These are phyloP conservation scores for Hirtodrosophila trivittata DNA, from an alignment of 2,888 invertebrate species.

Conservation along the genomic window DNA sequence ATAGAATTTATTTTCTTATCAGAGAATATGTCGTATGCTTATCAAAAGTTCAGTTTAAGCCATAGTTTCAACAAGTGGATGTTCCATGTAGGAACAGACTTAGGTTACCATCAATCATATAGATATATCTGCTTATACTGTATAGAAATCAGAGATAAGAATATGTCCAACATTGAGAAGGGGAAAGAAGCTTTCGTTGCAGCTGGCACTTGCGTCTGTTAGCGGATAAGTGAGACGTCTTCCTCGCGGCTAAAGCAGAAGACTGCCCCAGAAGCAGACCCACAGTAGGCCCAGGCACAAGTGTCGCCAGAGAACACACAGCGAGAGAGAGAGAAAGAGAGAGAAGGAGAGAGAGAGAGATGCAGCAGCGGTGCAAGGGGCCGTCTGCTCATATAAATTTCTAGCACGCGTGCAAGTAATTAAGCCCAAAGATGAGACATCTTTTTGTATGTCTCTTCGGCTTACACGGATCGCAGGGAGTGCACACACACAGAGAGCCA, in stretches of 20 bases:
- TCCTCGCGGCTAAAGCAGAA: conserved; percentile 1
- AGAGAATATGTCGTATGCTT: too few species aligned
- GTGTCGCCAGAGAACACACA: conserved; percentile 41
- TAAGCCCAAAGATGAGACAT: conserved; percentile 75
- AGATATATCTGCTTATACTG: too few species aligned
- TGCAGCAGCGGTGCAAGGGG: too few species aligned
- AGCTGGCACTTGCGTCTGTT: conserved; percentile 33
- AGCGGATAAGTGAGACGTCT: conserved; percentile 51
- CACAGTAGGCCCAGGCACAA: conserved; percentile 34
- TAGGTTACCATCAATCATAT: too few species aligned
- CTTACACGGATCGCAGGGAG: conserved; percentile 40
- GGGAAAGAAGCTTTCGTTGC: conserved; percentile 23
- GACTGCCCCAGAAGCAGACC: conserved; percentile 21
- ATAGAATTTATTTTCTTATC: too few species aligned
- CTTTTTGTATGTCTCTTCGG: conserved; percentile 46
- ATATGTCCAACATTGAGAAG: conserved; percentile 5
- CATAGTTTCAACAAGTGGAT: too few species aligned
- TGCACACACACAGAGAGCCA: conserved; percentile 15
- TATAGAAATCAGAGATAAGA: too few species aligned
- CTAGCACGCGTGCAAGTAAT: conserved; percentile 80
- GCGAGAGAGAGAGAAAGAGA: neutral
- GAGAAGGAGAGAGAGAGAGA: neutral
- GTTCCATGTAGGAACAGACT: too few species aligned
- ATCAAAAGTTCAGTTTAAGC: too few species aligned
- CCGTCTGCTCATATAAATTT: conserved; percentile 63